Conservation (phyloP, 2,888 invertebrate species). For the Epirrhoe tristata region DNA sequence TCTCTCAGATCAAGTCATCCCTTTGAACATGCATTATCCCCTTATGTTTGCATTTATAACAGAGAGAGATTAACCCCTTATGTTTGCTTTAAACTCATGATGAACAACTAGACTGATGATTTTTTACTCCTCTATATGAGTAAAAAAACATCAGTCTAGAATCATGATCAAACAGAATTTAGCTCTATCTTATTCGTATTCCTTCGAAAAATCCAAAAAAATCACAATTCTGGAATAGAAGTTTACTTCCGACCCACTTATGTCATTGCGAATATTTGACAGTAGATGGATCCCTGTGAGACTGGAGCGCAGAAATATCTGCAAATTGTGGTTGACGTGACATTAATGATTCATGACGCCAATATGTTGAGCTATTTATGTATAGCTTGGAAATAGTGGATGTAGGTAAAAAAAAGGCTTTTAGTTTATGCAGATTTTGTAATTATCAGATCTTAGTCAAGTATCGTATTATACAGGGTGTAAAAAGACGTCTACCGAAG, state of each 20-base stretch:
- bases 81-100: no score
- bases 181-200: constrained; percentile 5
- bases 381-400: neutral
- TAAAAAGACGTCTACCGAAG: no score
- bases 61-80: no score
- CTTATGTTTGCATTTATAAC: no score
- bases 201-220: constrained; percentile 1
- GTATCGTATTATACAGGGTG: no score
- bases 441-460: no score
- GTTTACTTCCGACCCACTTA: constrained; percentile 23
- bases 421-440: no score
- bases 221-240: constrained; percentile 10
- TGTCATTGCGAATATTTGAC: constrained; percentile 28
- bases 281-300: constrained; percentile 12
- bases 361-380: neutral
- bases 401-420: neutral
- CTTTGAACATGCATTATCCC: no score
- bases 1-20: no score
- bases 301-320: constrained; percentile 15
- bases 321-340: constrained; percentile 8
- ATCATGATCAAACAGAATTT: neutral
- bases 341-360: constrained; percentile 5
- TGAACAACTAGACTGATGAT: no score
- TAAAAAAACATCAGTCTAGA: no score
- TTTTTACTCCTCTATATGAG: no score